These are phyloP conservation scores for Colius striatus DNA, from an alignment of 2,113 vertebrate genomes.

Conservation along the genomic window DNA sequence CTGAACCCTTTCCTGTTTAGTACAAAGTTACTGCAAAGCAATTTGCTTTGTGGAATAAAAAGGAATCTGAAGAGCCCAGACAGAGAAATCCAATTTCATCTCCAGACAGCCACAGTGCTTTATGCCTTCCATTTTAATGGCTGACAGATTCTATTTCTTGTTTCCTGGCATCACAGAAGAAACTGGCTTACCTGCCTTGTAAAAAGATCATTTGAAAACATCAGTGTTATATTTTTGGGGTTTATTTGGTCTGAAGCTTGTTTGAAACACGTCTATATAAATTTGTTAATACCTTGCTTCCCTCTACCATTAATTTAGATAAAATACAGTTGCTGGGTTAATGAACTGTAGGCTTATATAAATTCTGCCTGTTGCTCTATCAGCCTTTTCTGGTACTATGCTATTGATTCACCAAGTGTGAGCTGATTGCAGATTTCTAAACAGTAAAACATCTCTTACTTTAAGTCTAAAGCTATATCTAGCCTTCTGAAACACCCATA, in stretches of 20 bases:
- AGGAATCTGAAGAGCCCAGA: constrained; percentile 60
- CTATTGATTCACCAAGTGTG: neutral
- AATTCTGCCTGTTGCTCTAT: neutral
- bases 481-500: neutral
- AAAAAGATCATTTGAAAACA: neutral
- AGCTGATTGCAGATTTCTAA: neutral
- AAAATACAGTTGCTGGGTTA: neutral
- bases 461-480: neutral
- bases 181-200: neutral
- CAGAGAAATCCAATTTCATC: constrained; percentile 76
- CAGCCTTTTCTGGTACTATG: neutral
- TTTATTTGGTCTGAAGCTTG: neutral
- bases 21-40: constrained; percentile 51
- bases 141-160: constrained; percentile 50
- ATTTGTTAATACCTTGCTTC: neutral
- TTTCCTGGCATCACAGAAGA: neutral
- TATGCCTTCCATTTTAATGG: constrained; percentile 73
- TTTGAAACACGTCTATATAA: neutral
- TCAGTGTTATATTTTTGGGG: neutral
- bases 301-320: neutral
- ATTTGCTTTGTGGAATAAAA: constrained; percentile 77
- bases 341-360: neutral
- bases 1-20: constrained; percentile 55
- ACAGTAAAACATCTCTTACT: neutral
- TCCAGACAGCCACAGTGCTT: constrained; percentile 51